phyloP scores from a whole-genome alignment of 2,888 invertebrate genomes.

The Eledone cirrhosa region DNA sequence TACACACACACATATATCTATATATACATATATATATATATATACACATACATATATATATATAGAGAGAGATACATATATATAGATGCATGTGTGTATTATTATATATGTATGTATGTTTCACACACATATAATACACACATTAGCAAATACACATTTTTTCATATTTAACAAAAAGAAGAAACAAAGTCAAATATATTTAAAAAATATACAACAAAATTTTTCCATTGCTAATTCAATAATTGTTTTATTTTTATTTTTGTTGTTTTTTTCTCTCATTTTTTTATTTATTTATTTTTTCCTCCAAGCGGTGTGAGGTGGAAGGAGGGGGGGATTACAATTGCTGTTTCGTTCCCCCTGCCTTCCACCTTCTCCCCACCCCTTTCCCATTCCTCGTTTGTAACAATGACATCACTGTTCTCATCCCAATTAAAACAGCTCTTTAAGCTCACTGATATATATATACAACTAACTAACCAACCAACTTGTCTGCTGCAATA shows the following conservation, averaged over 20 bases:
- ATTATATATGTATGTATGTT: too few species aligned
- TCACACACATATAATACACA: too few species aligned
- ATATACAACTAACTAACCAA: not conserved
- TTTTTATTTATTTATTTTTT: not conserved
- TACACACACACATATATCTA: too few species aligned
- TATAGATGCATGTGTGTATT: too few species aligned
- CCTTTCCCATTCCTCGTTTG: not conserved
- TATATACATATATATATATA: too few species aligned
- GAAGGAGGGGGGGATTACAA: too few species aligned
- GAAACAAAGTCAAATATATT: too few species aligned
- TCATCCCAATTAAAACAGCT: slow-evolving; percentile 25
- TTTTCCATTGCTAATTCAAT: slow-evolving; percentile 24
- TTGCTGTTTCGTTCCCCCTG: too few species aligned
- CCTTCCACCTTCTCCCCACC: too few species aligned
- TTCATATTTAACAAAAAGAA: not conserved
- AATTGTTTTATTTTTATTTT: slow-evolving; percentile 1
- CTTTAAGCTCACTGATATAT: slow-evolving; percentile 15
- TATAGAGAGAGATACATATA: too few species aligned
- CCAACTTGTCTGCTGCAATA: not conserved
- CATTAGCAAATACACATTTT: slow-evolving; percentile 14
- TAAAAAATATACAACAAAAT: slow-evolving; percentile 4
- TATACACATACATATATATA: too few species aligned
- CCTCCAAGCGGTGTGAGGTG: not conserved
- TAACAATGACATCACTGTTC: slow-evolving; percentile 22
- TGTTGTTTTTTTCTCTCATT: not conserved